These are phyloP conservation scores for Lota lota DNA, from an alignment of 2,113 vertebrate genomes.

Conservation along the genomic window DNA sequence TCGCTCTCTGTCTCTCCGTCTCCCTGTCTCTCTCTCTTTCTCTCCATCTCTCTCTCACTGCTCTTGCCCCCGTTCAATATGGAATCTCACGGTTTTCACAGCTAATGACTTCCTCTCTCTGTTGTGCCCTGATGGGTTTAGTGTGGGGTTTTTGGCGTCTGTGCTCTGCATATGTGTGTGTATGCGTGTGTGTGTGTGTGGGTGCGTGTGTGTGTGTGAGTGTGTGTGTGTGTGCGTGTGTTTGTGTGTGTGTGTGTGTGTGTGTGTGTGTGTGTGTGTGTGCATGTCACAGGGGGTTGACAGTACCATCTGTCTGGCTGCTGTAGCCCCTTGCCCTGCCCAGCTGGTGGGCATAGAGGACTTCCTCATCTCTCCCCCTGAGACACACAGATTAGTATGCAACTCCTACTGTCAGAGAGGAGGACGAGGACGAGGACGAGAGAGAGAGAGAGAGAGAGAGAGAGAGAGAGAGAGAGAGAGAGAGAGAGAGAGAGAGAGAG, in stretches of 20 bases:
- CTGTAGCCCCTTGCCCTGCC: conserved; percentile 75
- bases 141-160: conserved; percentile 4
- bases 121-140: background rate
- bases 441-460: conserved; percentile 38
- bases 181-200: conserved; percentile 9
- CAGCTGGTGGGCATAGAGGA: conserved; percentile 76
- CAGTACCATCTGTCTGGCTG: conserved; percentile 76
- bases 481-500: too few species aligned
- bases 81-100: conserved; percentile 61
- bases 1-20: conserved; percentile 63
- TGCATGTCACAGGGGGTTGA: conserved; percentile 65
- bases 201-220: background rate
- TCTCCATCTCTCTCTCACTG: too few species aligned
- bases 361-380: conserved; percentile 74
- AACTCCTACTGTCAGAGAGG: conserved; percentile 69
- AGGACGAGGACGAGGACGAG: conserved; percentile 48
- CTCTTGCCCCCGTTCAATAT: conserved; percentile 51
- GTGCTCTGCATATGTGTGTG: conserved; percentile 13
- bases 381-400: conserved; percentile 72
- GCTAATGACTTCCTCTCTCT: conserved; percentile 71
- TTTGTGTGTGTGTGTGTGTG: conserved; percentile 37
- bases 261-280: conserved; percentile 33
- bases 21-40: conserved; percentile 16
- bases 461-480: background rate
- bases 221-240: conserved; percentile 8